A percentile compares a stretch with the other conserved stretches of the same genome.
These are phyloP conservation scores for Tiliqua scincoides DNA, from an alignment of 2,113 vertebrate genomes.

Conservation along the genomic window DNA sequence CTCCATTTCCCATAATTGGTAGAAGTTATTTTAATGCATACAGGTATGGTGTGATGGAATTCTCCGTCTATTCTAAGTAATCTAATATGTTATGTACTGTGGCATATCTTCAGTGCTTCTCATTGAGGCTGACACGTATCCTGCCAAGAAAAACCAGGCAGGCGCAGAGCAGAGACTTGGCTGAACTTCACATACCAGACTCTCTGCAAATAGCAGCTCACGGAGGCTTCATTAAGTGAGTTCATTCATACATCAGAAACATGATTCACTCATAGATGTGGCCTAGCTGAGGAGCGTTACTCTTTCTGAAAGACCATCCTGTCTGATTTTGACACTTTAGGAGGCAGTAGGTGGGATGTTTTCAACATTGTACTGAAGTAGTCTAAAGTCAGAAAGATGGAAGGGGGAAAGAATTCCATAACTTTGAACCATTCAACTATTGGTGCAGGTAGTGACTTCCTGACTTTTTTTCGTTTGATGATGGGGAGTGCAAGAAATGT, in stretches of 20 bases:
- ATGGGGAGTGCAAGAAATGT: background rate
- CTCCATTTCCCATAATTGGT: constrained; percentile 40
- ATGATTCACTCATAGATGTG: background rate
- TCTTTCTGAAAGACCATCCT: constrained; percentile 7
- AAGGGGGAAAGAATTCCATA: background rate
- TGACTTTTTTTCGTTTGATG: too few species aligned
- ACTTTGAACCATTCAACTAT: background rate
- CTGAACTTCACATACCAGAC: constrained; percentile 19
- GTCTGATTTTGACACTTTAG: constrained; percentile 37
- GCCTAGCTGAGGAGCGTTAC: constrained; percentile 3
- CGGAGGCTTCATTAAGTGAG: constrained; percentile 41
- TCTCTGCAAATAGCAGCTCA: constrained; percentile 40
- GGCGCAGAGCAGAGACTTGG: constrained; percentile 41
- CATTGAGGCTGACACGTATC: constrained; percentile 40
- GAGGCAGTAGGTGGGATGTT: constrained; percentile 9
- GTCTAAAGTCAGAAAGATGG: background rate
- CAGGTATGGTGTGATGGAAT: constrained; percentile 39
- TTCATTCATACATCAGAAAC: constrained; percentile 37
- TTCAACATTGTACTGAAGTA: constrained; percentile 34
- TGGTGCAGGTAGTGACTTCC: background rate
- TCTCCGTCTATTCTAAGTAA: constrained; percentile 38
- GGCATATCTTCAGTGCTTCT: constrained; percentile 37
- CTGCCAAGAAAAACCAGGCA: constrained; percentile 50
- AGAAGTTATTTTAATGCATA: constrained; percentile 56
- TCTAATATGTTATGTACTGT: constrained; percentile 38